Percentiles rank a stretch among this genome's conserved stretches.
These are phyloP conservation scores for Exaiptasia diaphana DNA, from an alignment of 64 coral and sea anemone species.

Conservation along the genomic window DNA sequence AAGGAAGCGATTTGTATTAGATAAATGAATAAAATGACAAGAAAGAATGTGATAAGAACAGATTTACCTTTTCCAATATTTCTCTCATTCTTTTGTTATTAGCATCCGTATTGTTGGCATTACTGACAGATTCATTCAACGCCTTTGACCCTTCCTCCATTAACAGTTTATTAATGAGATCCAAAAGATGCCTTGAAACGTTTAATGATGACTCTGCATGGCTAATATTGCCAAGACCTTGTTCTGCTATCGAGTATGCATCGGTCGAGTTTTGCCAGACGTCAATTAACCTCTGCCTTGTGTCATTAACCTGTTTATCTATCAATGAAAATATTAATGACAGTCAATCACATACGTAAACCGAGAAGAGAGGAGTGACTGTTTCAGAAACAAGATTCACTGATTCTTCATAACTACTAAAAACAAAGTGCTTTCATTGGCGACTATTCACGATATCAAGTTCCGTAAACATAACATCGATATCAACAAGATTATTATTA, in stretches of 20 bases:
- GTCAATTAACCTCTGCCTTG: constrained; percentile 34
- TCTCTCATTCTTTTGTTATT: constrained; percentile 52
- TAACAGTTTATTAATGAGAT: constrained; percentile 28
- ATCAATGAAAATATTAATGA: background rate
- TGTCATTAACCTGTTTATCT: constrained; percentile 24
- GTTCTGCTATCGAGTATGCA: constrained; percentile 19
- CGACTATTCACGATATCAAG: no score
- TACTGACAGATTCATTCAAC: constrained; percentile 58
- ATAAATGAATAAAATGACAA: no score
- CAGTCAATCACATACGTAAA: background rate
- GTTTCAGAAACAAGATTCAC: no score
- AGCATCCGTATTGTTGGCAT: constrained; percentile 59
- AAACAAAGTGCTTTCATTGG: no score
- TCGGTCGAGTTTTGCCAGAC: constrained; percentile 17
- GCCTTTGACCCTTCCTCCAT: constrained; percentile 21
- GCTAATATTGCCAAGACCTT: constrained; percentile 42
- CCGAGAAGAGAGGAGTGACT: background rate
- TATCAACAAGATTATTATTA: no score
- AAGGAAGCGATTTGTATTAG: no score
- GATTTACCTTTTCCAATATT: constrained; percentile 64
- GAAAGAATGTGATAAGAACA: no score
- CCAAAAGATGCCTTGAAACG: constrained; percentile 56
- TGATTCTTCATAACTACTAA: no score
- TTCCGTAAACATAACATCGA: no score
- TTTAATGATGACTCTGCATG: constrained; percentile 67